These are phyloP conservation scores for Spodoptera picta DNA, from an alignment of 2,888 invertebrate genomes.

Conservation along the genomic window DNA sequence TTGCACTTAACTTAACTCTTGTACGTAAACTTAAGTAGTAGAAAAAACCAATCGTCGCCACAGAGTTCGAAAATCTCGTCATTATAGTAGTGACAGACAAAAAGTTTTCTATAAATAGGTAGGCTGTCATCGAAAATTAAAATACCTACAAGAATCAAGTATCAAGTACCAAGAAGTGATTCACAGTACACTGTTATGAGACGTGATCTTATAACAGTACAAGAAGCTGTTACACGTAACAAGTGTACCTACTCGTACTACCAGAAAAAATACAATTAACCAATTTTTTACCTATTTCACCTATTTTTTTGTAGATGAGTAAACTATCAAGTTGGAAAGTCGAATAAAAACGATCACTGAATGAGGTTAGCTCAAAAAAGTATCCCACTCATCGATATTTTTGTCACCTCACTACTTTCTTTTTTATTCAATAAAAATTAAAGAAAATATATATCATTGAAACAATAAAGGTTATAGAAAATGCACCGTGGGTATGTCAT, in stretches of 20 bases:
- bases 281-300: conserved; percentile 46
- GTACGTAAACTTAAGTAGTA: conserved; percentile 9
- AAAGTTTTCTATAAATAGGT: conserved; percentile 56
- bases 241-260: conserved; percentile 18
- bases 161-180: conserved; percentile 59
- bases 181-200: conserved; percentile 55
- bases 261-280: conserved; percentile 54
- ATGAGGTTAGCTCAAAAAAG: too few relatives aligned
- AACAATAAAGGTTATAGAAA: too few relatives aligned
- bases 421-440: too few relatives aligned
- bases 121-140: conserved; percentile 60
- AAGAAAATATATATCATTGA: too few relatives aligned
- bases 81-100: conserved; percentile 49
- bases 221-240: conserved; percentile 49
- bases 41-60: conserved; percentile 26
- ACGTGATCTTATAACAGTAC: conserved; percentile 57
- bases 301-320: conserved; percentile 39
- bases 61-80: conserved; percentile 48
- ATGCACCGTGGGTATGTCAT: neutral
- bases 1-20: conserved; percentile 7
- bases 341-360: conserved; percentile 20
- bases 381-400: conserved; percentile 1
- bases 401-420: neutral
- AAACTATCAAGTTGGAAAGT: conserved; percentile 12
- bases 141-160: conserved; percentile 57